Percentiles rank a stretch among this genome's conserved stretches.
phyloP scores from a whole-genome alignment of 2,113 vertebrate genomes.

The Garra rufa region DNA sequence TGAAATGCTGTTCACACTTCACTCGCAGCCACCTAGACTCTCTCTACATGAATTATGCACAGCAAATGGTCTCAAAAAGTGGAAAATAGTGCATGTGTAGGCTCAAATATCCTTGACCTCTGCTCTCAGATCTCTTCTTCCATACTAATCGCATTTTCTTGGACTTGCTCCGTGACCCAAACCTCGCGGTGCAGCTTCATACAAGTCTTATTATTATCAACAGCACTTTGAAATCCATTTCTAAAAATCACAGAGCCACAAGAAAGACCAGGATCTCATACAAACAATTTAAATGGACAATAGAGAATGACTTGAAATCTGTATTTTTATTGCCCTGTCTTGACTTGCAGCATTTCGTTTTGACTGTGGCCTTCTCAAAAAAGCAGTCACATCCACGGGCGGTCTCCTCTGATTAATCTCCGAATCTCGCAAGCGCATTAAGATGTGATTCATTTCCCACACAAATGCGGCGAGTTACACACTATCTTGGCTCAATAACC shows the following conservation, averaged over 20 bases:
- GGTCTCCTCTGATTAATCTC: constrained; percentile 72
- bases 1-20: constrained; percentile 18
- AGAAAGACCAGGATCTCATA: not conserved
- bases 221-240: not conserved
- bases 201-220: not conserved
- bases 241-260: not conserved
- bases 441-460: constrained; percentile 65
- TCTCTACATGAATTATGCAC: constrained; percentile 51
- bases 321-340: not conserved
- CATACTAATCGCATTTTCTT: constrained; percentile 19
- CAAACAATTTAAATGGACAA: not conserved
- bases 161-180: not conserved
- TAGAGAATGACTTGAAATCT: constrained; percentile 3
- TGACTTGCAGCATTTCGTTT: not conserved
- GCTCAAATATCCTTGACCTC: constrained; percentile 34
- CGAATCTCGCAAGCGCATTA: constrained; percentile 78
- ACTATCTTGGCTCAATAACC: constrained; percentile 66
- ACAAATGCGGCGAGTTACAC: constrained; percentile 59
- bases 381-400: constrained; percentile 33
- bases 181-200: not conserved
- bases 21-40: constrained; percentile 19
- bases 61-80: constrained; percentile 35
- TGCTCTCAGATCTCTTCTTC: constrained; percentile 22
- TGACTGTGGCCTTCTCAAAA: not conserved
- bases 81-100: not conserved